These are phyloP conservation scores for Mythimna lalbum DNA, from an alignment of 2,888 invertebrate genomes.

Conservation along the genomic window DNA sequence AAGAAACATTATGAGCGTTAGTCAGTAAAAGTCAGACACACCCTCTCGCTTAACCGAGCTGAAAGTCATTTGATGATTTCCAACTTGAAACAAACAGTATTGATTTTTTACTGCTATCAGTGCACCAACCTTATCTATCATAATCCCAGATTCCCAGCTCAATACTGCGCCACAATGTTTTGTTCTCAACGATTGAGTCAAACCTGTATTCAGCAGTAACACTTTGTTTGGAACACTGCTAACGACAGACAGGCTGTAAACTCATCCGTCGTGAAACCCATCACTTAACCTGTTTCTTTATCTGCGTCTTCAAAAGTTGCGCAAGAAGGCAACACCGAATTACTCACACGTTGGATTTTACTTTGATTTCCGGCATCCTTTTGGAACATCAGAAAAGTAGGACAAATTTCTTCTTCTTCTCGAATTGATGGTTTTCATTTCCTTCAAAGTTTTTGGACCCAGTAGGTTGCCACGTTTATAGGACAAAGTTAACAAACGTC, in stretches of 20 bases:
- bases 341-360: slow-evolving; percentile 13
- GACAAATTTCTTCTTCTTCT: too few relatives aligned
- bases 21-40: too few relatives aligned
- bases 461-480: too few relatives aligned
- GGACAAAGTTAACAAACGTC: neutral
- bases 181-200: slow-evolving; percentile 40
- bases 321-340: slow-evolving; percentile 15
- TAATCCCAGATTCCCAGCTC: slow-evolving; percentile 19
- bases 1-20: too few relatives aligned
- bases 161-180: slow-evolving; percentile 11
- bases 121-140: slow-evolving; percentile 32
- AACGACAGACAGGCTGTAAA: slow-evolving; percentile 45
- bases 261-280: slow-evolving; percentile 32
- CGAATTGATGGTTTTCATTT: too few relatives aligned
- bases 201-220: slow-evolving; percentile 2
- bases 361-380: slow-evolving; percentile 24
- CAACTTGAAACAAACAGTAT: slow-evolving; percentile 14
- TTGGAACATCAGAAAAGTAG: neutral
- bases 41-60: too few relatives aligned
- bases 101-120: slow-evolving; percentile 43
- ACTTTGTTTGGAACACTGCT: slow-evolving; percentile 25
- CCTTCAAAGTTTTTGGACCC: too few relatives aligned
- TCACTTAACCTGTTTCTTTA: slow-evolving; percentile 50
- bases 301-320: slow-evolving; percentile 39
- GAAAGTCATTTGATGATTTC: too few relatives aligned